phyloP scores from a whole-genome alignment of 2,113 vertebrate species.

The Alexandromys fortis region DNA sequence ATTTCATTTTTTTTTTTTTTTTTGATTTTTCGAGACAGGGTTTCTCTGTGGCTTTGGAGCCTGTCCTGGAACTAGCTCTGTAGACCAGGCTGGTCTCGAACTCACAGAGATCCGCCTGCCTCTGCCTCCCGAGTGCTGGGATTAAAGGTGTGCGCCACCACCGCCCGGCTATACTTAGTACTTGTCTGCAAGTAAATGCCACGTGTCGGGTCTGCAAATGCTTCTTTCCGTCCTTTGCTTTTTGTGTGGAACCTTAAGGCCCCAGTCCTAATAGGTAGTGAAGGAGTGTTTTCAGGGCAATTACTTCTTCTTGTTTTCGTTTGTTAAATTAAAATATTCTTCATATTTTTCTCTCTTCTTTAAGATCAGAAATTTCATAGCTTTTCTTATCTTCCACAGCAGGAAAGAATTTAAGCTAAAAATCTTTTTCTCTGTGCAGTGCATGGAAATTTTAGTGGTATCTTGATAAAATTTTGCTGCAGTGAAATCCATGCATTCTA shows the following conservation, averaged over 20 bases:
- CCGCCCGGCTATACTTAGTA: too few relatives aligned
- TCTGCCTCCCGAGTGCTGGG: too few relatives aligned
- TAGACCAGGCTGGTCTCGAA: too few relatives aligned
- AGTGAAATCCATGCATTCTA: not conserved
- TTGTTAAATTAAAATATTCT: not conserved
- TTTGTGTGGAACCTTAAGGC: not conserved
- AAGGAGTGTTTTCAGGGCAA: not conserved
- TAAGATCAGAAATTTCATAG: conserved; percentile 21
- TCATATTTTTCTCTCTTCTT: not conserved
- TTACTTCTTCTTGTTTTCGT: not conserved
- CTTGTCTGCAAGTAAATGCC: not conserved
- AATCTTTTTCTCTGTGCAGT: not conserved
- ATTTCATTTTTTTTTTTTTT: too few relatives aligned
- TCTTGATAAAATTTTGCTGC: not conserved
- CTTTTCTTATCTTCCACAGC: not conserved
- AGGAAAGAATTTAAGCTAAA: not conserved
- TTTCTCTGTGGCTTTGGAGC: too few relatives aligned
- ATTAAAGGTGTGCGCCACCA: too few relatives aligned
- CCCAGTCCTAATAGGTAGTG: not conserved
- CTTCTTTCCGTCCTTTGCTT: not conserved
- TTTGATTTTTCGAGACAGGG: too few relatives aligned
- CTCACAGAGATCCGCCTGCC: too few relatives aligned
- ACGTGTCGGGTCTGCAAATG: not conserved
- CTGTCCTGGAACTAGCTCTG: too few relatives aligned
- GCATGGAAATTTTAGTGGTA: not conserved